phyloP scores from a whole-genome alignment of 2,797 vertebrate genomes.

The Gallinago stenura region DNA sequence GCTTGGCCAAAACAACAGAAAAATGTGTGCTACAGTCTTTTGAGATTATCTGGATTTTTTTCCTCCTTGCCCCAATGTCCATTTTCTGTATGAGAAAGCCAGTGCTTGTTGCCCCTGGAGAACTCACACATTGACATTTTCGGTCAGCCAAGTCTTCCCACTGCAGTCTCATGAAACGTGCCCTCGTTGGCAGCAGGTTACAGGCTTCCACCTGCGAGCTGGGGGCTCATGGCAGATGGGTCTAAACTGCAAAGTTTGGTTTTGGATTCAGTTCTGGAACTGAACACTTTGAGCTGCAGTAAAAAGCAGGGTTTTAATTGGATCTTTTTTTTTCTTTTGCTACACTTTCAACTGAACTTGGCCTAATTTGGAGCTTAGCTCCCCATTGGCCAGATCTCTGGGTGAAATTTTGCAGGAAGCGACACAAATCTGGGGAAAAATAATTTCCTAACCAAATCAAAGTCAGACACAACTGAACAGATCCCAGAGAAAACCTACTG shows the following conservation, averaged over 20 bases:
- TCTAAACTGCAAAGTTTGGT: constrained; percentile 8
- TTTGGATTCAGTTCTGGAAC: constrained; percentile 51
- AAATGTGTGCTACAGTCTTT: background rate
- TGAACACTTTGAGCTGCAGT: background rate
- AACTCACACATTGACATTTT: background rate
- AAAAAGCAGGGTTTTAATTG: background rate
- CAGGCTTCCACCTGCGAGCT: constrained; percentile 5
- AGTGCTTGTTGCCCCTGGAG: background rate
- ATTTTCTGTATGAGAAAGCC: background rate
- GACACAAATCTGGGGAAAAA: background rate
- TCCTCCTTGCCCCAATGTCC: background rate
- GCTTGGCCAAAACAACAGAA: background rate
- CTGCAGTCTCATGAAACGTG: background rate
- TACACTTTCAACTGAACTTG: background rate
- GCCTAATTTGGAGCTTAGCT: background rate
- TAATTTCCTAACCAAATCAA: background rate
- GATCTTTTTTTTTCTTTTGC: background rate
- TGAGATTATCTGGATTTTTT: background rate
- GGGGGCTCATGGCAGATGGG: background rate
- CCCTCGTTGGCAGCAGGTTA: constrained; percentile 18
- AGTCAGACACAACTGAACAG: background rate
- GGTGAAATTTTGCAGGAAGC: background rate
- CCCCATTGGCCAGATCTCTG: background rate
- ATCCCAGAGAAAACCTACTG: background rate
- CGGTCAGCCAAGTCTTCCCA: constrained; percentile 6